phyloP scores from a whole-genome alignment of 1,140 invertebrate genomes.

The Lordiphosa collinella region DNA sequence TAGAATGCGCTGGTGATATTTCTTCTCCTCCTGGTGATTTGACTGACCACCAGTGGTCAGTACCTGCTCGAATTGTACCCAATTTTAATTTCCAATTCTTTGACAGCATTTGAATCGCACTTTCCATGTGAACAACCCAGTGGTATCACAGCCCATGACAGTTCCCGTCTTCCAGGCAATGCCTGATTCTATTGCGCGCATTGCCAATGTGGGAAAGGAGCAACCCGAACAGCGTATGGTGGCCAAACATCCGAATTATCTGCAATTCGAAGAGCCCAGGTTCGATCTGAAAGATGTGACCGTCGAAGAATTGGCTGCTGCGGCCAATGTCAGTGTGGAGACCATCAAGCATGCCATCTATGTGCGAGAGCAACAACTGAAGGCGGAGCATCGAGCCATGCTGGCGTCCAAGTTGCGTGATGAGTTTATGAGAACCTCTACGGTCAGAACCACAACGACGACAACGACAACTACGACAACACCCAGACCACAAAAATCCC shows the following conservation, averaged over 20 bases:
- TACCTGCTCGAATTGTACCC: not conserved
- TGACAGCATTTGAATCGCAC: conserved; percentile 66
- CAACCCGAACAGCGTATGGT: conserved; percentile 36
- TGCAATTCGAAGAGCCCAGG: conserved; percentile 72
- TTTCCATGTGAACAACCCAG: conserved; percentile 68
- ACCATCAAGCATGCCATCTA: conserved; percentile 86
- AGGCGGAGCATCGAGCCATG: conserved; percentile 78
- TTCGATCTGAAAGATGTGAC: conserved; percentile 81
- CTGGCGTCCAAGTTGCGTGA: conserved; percentile 62
- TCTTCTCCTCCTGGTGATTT: no score
- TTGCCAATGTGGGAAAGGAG: conserved; percentile 71
- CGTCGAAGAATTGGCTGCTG: conserved; percentile 82
- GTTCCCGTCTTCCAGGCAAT: conserved; percentile 74
- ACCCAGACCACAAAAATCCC: conserved; percentile 23
- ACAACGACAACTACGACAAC: conserved; percentile 72
- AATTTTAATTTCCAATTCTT: not conserved
- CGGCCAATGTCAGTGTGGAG: conserved; percentile 87
- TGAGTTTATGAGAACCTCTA: conserved; percentile 76
- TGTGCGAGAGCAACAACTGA: conserved; percentile 84
- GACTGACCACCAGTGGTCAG: no score
- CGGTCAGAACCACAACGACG: conserved; percentile 80
- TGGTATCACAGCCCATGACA: conserved; percentile 69
- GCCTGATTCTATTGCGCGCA: conserved; percentile 81
- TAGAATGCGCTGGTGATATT: no score
- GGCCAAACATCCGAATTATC: conserved; percentile 61